Evolutionary conservation across 2,797 vertebrate genomes (phyloP).

Genomic region (Thamnophis elegans): DNA sequence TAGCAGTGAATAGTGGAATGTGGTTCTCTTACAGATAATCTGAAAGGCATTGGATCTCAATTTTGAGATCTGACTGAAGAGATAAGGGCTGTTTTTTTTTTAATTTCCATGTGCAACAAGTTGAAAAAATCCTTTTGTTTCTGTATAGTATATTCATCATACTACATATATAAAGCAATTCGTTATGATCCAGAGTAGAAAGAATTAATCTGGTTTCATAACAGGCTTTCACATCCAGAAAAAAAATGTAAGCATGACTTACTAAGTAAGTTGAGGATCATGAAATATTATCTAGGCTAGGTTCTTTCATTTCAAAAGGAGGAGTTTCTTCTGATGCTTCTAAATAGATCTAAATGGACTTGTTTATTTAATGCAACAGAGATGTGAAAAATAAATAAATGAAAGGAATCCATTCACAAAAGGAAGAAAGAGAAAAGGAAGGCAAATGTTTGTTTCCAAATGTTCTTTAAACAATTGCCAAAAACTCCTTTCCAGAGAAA

Average conservation of each 20-base stretch:
- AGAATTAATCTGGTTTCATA: neutral
- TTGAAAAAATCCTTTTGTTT: neutral
- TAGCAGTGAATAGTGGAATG: neutral
- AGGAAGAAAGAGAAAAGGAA: neutral
- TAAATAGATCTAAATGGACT: neutral
- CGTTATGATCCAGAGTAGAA: neutral
- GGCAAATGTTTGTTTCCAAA: neutral
- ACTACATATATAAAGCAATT: neutral
- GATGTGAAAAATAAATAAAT: neutral
- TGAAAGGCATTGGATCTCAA: neutral
- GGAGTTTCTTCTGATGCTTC: neutral
- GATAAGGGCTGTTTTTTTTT: neutral
- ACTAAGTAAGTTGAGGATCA: neutral
- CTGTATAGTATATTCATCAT: neutral
- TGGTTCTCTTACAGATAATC: neutral
- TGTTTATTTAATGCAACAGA: neutral
- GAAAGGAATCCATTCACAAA: neutral
- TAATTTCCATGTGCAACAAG: neutral
- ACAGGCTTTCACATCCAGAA: neutral
- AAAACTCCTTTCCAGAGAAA: neutral
- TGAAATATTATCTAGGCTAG: neutral
- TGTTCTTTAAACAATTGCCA: neutral
- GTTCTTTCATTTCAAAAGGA: neutral
- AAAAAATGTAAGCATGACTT: neutral
- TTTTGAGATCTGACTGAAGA: neutral